Evolutionary conservation across 2,888 invertebrate genomes (phyloP).

Genomic region (Monopis laevigella): DNA sequence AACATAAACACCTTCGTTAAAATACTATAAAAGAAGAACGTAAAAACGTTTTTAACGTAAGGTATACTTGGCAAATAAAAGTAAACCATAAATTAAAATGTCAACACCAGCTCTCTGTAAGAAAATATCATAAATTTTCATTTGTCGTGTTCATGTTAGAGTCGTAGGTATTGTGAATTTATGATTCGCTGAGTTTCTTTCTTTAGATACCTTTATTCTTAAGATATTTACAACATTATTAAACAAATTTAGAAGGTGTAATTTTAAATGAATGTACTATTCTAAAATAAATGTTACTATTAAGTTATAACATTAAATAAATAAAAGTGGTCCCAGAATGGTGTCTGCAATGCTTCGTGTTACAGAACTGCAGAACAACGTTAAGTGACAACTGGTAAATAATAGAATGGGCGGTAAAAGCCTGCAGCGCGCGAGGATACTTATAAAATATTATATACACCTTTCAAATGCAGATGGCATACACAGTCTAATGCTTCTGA

Average conservation of each 20-base stretch:
- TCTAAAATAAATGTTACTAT: too few species aligned
- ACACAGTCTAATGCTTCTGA: slow-evolving; percentile 6
- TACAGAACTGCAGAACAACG: too few species aligned
- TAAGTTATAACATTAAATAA: too few species aligned
- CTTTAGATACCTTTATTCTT: too few species aligned
- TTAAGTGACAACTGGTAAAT: slow-evolving; percentile 6
- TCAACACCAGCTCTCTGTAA: slow-evolving; percentile 6
- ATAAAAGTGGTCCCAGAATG: slow-evolving; percentile 5
- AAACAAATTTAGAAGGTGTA: too few species aligned
- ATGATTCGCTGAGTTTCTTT: too few species aligned
- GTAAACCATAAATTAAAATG: slow-evolving; percentile 4
- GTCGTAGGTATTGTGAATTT: too few species aligned
- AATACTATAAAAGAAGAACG: not conserved
- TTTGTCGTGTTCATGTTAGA: too few species aligned
- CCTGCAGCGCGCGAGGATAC: slow-evolving; percentile 3
- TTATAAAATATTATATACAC: slow-evolving; percentile 5
- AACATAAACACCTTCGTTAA: slow-evolving; percentile 13
- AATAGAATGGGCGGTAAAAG: slow-evolving; percentile 6
- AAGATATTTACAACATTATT: too few species aligned
- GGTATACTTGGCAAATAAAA: not conserved
- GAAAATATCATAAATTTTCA: too few species aligned
- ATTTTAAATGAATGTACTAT: too few species aligned
- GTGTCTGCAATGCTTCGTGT: too few species aligned
- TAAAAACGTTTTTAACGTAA: not conserved
- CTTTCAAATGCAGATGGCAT: slow-evolving; percentile 5